Conservation (phyloP, 2,888 invertebrate species). For the Dasysyrphus albostriatus region DNA sequence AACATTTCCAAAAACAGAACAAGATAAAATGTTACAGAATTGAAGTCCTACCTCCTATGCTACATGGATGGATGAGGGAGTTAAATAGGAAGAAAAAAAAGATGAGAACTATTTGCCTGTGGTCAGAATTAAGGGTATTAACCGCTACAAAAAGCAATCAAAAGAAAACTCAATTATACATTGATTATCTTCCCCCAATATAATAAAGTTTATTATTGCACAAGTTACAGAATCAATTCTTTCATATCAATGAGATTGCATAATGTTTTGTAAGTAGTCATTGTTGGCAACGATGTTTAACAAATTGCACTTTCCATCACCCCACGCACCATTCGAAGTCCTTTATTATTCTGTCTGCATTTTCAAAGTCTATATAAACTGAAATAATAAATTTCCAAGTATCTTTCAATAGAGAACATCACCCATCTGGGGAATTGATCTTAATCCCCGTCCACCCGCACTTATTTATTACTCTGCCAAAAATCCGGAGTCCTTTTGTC, state of each 20-base stretch:
- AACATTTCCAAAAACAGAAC: no score
- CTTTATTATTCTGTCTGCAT: slow-evolving; percentile 8
- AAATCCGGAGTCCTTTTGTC: slow-evolving; percentile 32
- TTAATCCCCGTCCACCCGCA: slow-evolving; percentile 37
- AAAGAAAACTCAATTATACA: slow-evolving; percentile 31
- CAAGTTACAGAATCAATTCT: slow-evolving; percentile 23
- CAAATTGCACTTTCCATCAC: slow-evolving; percentile 53
- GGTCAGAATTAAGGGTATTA: background rate
- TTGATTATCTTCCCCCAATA: slow-evolving; percentile 8
- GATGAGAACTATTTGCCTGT: no score
- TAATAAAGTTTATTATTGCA: background rate
- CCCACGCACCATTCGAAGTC: background rate
- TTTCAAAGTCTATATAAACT: slow-evolving; percentile 2
- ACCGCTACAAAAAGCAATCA: background rate
- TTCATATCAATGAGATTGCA: slow-evolving; percentile 47
- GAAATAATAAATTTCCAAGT: slow-evolving; percentile 28
- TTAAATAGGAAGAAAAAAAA: no score
- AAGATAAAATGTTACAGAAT: no score
- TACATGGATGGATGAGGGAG: no score
- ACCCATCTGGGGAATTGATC: slow-evolving; percentile 63
- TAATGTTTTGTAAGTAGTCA: slow-evolving; percentile 1
- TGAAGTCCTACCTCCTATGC: no score
- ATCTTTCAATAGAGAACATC: slow-evolving; percentile 46
- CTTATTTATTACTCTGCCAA: slow-evolving; percentile 62
- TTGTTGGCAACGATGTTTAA: slow-evolving; percentile 67